Base-by-base conservation (phyloP, 37 sponge, comb jelly and placozoan species). In the Ephydatia muelleri region DNA sequence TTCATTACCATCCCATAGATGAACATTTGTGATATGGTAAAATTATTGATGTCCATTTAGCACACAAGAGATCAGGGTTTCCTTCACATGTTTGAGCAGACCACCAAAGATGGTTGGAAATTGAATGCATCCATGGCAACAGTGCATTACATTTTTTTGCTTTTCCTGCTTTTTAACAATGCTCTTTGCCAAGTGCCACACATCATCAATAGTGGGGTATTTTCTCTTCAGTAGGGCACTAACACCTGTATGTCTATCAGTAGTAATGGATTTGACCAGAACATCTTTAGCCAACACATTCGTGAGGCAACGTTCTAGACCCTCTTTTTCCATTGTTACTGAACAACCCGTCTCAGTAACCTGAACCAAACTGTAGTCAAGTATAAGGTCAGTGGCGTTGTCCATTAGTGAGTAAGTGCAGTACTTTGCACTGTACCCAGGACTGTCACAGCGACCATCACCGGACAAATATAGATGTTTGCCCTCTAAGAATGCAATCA, bases 161-260 rank as follows among this genome's bases (percentile, higher is more conserved):
- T 73, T 65, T 26, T 36, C 8, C 22, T 39, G 2, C 57, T 82
- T 82, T 66, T 86, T 79, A 0, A 49, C 22, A 22, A 86, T 28
- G 29, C 25, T 70, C 48, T 86, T 86, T 23, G 57, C 47, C 72
- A 86, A 22, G 67, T 86, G 87, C 80, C 87, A 86, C 25, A 86
- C 87, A 70, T 84, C 85, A 3, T 80, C 68, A 30, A 80, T 80
- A 3, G 16, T 31, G 77, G 80, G 81, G 28, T 86, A 80, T 26
- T 32, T 30, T 30, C 38, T 78, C 31, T 68, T 69, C 83, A 69
- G 71, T 23, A 80, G 69, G 72, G 72, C 31, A 34, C 31, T 34
- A 35, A 72, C 72, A 72, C 72, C 72, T 11, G 28, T 72, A 72
- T 72, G 72, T 72, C 72, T 72, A 81, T 69, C 82, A 70, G 70